These are phyloP conservation scores for Puma concolor DNA, from an alignment of 2,113 vertebrate genomes.

Conservation along the genomic window DNA sequence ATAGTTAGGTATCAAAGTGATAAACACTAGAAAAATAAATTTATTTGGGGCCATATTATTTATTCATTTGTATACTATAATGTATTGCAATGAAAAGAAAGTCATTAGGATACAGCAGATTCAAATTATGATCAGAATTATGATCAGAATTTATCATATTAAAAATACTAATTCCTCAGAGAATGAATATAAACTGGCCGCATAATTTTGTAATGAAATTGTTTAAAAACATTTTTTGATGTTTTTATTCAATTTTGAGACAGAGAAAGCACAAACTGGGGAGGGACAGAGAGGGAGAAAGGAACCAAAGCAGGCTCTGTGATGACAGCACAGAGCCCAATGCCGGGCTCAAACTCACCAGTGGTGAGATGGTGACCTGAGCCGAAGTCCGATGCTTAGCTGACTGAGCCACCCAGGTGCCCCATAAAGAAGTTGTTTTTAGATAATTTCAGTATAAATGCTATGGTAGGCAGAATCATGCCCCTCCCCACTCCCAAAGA, in stretches of 20 bases:
- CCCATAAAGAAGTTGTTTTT: neutral
- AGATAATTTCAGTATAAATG: slow-evolving; percentile 22
- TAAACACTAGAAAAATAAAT: neutral
- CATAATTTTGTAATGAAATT: neutral
- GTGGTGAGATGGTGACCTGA: no score
- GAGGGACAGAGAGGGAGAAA: no score
- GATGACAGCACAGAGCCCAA: no score
- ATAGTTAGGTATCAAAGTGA: neutral
- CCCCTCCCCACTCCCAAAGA: accelerated
- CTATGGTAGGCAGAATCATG: neutral
- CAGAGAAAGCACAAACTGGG: no score
- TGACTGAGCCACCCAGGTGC: no score
- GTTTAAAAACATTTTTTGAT: neutral
- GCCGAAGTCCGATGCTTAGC: no score
- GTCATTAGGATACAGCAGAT: neutral
- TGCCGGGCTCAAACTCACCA: no score
- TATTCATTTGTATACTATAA: neutral
- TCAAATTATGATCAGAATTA: neutral
- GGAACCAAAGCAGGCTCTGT: no score
- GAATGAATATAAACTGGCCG: neutral
- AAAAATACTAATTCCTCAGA: neutral
- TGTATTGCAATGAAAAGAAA: neutral
- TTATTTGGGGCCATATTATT: neutral
- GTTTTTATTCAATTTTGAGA: no score
- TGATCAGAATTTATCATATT: neutral